A percentile compares a stretch with the other conserved stretches of the same genome.
These are phyloP conservation scores for Neuroterus valhalla DNA, from an alignment of 1,140 invertebrate genomes.

Conservation along the genomic window DNA sequence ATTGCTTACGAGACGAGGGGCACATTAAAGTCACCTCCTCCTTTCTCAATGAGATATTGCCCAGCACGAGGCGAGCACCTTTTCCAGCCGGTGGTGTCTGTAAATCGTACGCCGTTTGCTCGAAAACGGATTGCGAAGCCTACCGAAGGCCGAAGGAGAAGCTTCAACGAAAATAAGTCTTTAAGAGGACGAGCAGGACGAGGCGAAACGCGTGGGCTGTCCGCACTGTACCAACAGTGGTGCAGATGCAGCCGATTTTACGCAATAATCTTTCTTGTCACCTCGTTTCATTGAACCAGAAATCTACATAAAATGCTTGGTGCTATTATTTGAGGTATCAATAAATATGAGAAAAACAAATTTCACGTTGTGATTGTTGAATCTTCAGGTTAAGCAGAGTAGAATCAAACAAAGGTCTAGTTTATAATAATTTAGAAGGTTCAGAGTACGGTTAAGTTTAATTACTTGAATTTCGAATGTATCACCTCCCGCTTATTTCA, in stretches of 20 bases:
- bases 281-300: neutral
- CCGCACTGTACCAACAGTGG: neutral
- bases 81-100: conserved; percentile 54
- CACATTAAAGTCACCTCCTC: conserved; percentile 75
- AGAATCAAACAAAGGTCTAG: too few relatives aligned
- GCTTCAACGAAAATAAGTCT: conserved; percentile 14
- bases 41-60: conserved; percentile 71
- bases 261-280: conserved; percentile 17
- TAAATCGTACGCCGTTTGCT: conserved; percentile 57
- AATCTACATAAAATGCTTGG: neutral
- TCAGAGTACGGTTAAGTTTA: too few relatives aligned
- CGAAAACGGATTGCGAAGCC: conserved; percentile 53
- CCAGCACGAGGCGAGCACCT: conserved; percentile 45
- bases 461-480: too few relatives aligned
- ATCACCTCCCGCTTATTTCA: too few relatives aligned
- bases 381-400: too few relatives aligned
- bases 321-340: neutral
- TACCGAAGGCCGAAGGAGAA: conserved; percentile 17
- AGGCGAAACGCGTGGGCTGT: conserved; percentile 19
- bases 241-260: neutral
- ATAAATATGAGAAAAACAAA: neutral
- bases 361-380: too few relatives aligned
- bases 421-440: too few relatives aligned
- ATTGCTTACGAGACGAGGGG: conserved; percentile 70
- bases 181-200: neutral